phyloP scores from a whole-genome alignment of 2,888 invertebrate species.

The Caenorhabditis sp. region DNA sequence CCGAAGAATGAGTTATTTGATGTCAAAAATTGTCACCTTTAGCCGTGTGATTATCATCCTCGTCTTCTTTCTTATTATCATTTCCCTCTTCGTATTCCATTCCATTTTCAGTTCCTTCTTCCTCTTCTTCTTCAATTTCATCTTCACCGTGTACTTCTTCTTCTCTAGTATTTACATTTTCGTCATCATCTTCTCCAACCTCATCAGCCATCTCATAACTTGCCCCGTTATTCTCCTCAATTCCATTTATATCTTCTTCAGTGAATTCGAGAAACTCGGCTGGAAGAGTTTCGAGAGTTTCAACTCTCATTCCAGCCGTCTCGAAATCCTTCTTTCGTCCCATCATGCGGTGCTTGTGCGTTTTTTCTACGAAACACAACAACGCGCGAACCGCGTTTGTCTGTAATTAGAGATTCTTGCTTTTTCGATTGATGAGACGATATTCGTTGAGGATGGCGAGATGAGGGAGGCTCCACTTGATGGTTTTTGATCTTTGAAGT shows the following conservation, averaged over 20 bases:
- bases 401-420: constrained; percentile 28
- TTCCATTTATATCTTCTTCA: constrained; percentile 22
- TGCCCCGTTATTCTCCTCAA: constrained; percentile 15
- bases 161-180: constrained; percentile 12
- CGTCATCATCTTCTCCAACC: constrained; percentile 31
- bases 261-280: constrained; percentile 26
- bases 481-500: no score
- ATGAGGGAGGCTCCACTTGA: background rate
- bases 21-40: background rate
- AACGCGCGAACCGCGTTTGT: constrained; percentile 44
- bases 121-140: constrained; percentile 19
- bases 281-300: constrained; percentile 31
- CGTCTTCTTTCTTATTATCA: constrained; percentile 14
- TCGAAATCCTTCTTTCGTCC: constrained; percentile 40
- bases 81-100: constrained; percentile 4
- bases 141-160: constrained; percentile 10
- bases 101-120: constrained; percentile 3
- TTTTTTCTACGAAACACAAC: constrained; percentile 48
- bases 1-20: no score
- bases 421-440: background rate
- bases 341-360: constrained; percentile 52
- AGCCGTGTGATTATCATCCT: background rate
- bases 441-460: background rate
- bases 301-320: constrained; percentile 19
- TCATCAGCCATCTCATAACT: constrained; percentile 29